Evolutionary conservation across 2,797 vertebrate species (phyloP).

Genomic region (Gastrophryne carolinensis): DNA sequence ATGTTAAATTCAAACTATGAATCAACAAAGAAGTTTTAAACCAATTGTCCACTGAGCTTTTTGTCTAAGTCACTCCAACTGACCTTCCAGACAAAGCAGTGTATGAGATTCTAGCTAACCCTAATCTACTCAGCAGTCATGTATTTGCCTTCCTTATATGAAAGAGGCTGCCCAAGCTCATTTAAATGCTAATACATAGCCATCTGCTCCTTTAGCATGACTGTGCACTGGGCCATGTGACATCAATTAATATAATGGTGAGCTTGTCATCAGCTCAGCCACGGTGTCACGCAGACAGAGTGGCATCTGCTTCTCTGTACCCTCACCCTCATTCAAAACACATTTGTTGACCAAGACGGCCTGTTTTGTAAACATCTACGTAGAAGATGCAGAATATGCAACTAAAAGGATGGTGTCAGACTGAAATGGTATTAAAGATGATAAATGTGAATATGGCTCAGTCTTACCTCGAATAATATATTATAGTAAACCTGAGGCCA

Average conservation of each 20-base stretch:
- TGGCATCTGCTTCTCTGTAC: slow-evolving; percentile 52
- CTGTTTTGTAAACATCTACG: background rate
- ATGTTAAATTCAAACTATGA: background rate
- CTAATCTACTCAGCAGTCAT: slow-evolving; percentile 5
- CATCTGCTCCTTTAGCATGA: slow-evolving; percentile 59
- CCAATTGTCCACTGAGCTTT: background rate
- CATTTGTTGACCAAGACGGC: background rate
- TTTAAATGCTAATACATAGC: slow-evolving; percentile 61
- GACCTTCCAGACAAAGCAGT: background rate
- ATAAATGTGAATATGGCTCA: too few relatives aligned
- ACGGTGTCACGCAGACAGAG: slow-evolving; percentile 42
- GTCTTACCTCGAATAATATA: too few relatives aligned
- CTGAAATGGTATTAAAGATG: too few relatives aligned
- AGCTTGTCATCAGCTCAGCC: slow-evolving; percentile 58
- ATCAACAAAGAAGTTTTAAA: background rate
- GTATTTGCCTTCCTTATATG: slow-evolving; percentile 21
- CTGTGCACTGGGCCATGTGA: slow-evolving; percentile 31
- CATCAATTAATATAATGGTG: slow-evolving; percentile 56
- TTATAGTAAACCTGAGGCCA: too few relatives aligned
- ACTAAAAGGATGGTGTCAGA: too few relatives aligned
- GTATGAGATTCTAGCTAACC: slow-evolving; percentile 1
- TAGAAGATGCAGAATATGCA: too few relatives aligned
- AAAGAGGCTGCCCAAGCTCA: slow-evolving; percentile 20
- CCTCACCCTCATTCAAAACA: background rate
- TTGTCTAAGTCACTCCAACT: background rate